phyloP scores from a whole-genome alignment of 2,113 vertebrate species.

The Carassius carassius region DNA sequence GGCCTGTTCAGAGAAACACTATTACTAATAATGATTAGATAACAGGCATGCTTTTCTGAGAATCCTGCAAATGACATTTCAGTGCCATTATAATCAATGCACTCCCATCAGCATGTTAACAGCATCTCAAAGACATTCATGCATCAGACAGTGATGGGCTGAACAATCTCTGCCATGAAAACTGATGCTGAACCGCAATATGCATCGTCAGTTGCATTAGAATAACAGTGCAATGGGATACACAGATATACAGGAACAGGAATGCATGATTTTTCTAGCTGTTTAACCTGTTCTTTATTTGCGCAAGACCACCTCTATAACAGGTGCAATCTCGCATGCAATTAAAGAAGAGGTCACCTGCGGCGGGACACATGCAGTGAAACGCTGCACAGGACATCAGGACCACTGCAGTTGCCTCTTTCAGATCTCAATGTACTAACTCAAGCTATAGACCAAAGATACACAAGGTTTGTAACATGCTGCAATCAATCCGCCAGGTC shows the following conservation, averaged over 20 bases:
- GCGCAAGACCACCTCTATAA: not conserved
- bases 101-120: not conserved
- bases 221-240: not conserved
- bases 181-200: not conserved
- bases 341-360: slow-evolving; percentile 13
- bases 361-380: not conserved
- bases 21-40: not conserved
- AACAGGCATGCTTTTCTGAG: not conserved
- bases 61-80: slow-evolving; percentile 36
- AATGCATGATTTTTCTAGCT: not conserved
- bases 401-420: slow-evolving; percentile 9
- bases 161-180: not conserved
- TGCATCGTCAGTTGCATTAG: not conserved
- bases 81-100: not conserved
- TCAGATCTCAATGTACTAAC: not conserved
- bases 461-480: not conserved
- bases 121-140: not conserved
- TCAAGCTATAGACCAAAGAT: not conserved
- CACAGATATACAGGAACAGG: not conserved
- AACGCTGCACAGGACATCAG: not conserved
- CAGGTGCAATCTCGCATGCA: not conserved
- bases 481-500: too few species aligned
- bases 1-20: not conserved
- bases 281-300: not conserved
- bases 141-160: not conserved